These are phyloP conservation scores for Terrapene triunguis DNA, from an alignment of 2,113 vertebrate species.

Conservation along the genomic window DNA sequence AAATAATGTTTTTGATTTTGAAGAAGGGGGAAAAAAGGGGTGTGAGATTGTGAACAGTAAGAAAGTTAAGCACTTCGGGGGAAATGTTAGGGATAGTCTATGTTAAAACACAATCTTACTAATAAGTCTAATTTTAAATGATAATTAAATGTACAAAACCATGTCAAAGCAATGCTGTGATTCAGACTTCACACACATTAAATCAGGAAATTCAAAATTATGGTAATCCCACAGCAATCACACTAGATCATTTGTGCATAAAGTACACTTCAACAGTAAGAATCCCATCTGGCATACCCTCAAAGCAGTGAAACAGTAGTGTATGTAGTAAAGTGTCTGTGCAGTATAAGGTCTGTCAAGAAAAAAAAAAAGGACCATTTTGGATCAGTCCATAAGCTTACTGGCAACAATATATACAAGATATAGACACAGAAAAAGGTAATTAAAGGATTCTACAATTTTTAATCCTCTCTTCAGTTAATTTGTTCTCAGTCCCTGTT, in stretches of 20 bases:
- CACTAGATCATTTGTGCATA: background rate
- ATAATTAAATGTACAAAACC: background rate
- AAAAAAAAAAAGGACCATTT: background rate
- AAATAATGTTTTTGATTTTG: background rate
- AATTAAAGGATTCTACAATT: background rate
- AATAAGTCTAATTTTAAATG: background rate
- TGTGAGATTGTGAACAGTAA: background rate
- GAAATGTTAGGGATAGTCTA: background rate
- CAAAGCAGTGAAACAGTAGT: background rate
- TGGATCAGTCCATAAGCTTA: background rate
- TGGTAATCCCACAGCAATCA: background rate
- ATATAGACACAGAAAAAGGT: background rate
- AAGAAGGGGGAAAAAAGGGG: background rate
- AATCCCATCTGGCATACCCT: background rate
- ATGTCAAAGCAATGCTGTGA: background rate
- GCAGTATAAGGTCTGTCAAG: background rate
- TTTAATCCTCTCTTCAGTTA: background rate
- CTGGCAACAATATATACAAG: background rate
- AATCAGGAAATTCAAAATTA: background rate
- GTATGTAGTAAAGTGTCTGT: background rate
- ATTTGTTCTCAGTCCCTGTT: background rate
- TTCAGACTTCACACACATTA: background rate
- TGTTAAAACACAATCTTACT: background rate
- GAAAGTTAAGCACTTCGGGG: background rate
- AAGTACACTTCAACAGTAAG: background rate